Evolutionary conservation across 2,888 invertebrate genomes (phyloP).

Genomic region (Emmelina monodactyla): DNA sequence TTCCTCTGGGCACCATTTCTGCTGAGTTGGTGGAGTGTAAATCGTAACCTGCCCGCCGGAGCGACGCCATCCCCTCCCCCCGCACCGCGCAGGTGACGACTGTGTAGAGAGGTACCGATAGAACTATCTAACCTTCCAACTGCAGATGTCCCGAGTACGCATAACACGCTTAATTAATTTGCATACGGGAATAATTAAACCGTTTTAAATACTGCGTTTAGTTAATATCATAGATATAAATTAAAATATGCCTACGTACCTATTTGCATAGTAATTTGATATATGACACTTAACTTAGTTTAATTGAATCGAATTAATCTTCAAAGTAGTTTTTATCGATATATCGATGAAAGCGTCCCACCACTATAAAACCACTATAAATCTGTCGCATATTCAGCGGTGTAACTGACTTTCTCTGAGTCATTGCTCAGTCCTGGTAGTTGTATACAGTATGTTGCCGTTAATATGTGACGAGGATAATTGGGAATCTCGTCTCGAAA

Average conservation of each 20-base stretch:
- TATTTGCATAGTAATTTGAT: too few species aligned
- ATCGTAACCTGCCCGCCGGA: conserved; percentile 65
- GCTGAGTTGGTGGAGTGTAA: conserved; percentile 64
- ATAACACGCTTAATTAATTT: too few species aligned
- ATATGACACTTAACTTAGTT: too few species aligned
- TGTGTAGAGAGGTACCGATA: conserved; percentile 33
- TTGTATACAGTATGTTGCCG: conserved; percentile 53
- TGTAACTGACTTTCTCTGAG: conserved; percentile 62
- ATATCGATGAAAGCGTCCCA: conserved; percentile 18
- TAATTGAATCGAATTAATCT: too few species aligned
- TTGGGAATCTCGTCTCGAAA: conserved; percentile 55
- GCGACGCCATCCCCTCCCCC: conserved; percentile 47
- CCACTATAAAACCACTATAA: conserved; percentile 52
- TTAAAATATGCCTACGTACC: too few species aligned
- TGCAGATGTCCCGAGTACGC: too few species aligned
- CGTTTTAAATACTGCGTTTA: too few species aligned
- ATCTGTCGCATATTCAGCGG: conserved; percentile 66
- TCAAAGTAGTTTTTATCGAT: conserved; percentile 13
- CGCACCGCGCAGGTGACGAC: conserved; percentile 52
- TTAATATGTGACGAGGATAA: conserved; percentile 60
- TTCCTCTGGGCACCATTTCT: conserved; percentile 49
- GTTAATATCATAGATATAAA: too few species aligned
- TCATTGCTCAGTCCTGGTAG: too few species aligned
- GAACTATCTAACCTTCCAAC: too few species aligned
- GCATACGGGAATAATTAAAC: too few species aligned